These are phyloP conservation scores for Ligdia adustata DNA, from an alignment of 2,888 invertebrate species.

Conservation along the genomic window DNA sequence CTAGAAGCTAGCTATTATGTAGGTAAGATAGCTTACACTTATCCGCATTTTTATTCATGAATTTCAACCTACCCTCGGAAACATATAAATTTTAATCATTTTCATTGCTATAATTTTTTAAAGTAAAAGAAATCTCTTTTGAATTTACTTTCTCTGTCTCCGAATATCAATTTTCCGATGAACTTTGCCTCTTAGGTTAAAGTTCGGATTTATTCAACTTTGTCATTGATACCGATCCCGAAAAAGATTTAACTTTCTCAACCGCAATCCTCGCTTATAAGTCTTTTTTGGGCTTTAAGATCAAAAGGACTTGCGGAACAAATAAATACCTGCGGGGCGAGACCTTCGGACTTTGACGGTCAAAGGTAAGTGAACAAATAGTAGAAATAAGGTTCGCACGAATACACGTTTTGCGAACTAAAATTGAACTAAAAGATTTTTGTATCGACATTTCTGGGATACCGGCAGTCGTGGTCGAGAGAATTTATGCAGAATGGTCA, in stretches of 20 bases:
- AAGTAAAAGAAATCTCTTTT: neutral
- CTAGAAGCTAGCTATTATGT: too few species aligned
- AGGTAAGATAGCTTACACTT: too few species aligned
- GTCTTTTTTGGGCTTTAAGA: conserved; percentile 18
- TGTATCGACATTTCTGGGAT: conserved; percentile 12
- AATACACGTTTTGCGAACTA: too few species aligned
- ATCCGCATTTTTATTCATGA: too few species aligned
- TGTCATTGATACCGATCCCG: conserved; percentile 22
- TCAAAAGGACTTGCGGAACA: conserved; percentile 21
- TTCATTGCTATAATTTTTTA: too few species aligned
- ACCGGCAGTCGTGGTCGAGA: neutral
- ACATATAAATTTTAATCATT: too few species aligned
- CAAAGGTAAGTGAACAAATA: conserved; percentile 2
- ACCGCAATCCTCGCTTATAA: conserved; percentile 18
- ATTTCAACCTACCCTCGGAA: too few species aligned
- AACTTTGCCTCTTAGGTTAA: conserved; percentile 10
- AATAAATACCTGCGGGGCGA: conserved; percentile 22
- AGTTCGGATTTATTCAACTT: conserved; percentile 25
- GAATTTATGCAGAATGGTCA: conserved; percentile 11
- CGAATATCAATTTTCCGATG: conserved; percentile 15
- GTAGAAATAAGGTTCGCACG: conserved; percentile 4
- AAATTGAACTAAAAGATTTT: too few species aligned
- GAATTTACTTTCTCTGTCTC: conserved; percentile 11
- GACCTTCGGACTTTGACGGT: conserved; percentile 12
- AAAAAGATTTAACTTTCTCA: conserved; percentile 19